These are phyloP conservation scores for Papilio demoleus DNA, from an alignment of 2,888 invertebrate species.

Conservation along the genomic window DNA sequence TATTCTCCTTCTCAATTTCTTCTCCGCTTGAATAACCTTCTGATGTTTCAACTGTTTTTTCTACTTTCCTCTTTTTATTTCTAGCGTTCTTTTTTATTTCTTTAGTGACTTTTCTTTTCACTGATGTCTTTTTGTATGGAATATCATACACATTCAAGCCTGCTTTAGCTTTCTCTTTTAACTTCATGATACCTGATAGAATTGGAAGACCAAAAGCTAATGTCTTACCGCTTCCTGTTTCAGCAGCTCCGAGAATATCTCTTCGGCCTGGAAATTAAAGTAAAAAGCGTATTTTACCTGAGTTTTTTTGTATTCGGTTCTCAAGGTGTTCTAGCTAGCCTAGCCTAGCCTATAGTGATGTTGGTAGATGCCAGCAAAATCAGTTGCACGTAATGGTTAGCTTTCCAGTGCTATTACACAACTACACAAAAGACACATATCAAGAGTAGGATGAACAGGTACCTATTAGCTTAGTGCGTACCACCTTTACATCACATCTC, in stretches of 20 bases:
- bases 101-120: conserved; percentile 57
- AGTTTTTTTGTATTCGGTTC: too few species aligned
- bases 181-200: conserved; percentile 90
- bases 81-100: conserved; percentile 45
- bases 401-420: too few species aligned
- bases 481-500: too few species aligned
- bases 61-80: conserved; percentile 46
- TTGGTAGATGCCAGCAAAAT: too few species aligned
- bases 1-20: conserved; percentile 37
- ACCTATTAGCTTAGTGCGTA: too few species aligned
- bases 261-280: conserved; percentile 81
- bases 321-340: too few species aligned
- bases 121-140: conserved; percentile 67
- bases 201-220: conserved; percentile 98
- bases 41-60: conserved; percentile 63
- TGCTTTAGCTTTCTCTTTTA: conserved; percentile 78
- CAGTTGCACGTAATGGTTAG: too few species aligned
- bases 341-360: too few species aligned
- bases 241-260: conserved; percentile 99
- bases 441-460: too few species aligned
- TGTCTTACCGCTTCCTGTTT: conserved; percentile 99
- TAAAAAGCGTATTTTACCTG: not conserved
- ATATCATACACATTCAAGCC: conserved; percentile 72
- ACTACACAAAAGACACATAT: too few species aligned
- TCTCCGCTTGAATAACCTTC: conserved; percentile 71